Evolutionary conservation across 2,888 invertebrate species (phyloP).

Genomic region (Pheosia gnoma): DNA sequence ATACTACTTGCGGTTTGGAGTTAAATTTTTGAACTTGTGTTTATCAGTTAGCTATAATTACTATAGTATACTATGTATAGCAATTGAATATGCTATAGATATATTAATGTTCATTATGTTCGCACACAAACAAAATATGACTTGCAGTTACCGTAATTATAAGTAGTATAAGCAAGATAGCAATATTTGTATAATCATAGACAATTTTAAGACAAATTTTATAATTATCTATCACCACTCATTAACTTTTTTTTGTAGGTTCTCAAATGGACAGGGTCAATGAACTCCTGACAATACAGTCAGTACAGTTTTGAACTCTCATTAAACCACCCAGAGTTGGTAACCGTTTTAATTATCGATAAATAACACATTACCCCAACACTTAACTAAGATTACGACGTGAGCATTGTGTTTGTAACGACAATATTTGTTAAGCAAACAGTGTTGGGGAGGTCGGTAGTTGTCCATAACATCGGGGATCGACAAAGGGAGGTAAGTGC

Average conservation of each 20-base stretch:
- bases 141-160: too few relatives aligned
- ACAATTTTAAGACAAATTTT: too few relatives aligned
- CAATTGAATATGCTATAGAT: too few relatives aligned
- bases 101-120: too few relatives aligned
- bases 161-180: too few relatives aligned
- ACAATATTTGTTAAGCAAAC: constrained; percentile 76
- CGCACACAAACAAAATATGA: too few relatives aligned
- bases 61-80: too few relatives aligned
- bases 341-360: constrained; percentile 21
- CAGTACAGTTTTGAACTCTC: constrained; percentile 3
- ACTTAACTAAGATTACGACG: constrained; percentile 67
- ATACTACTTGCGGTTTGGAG: constrained; percentile 25
- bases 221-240: too few relatives aligned
- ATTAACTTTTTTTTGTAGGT: too few relatives aligned
- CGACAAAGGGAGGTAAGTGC: constrained; percentile 72
- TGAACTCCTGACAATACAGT: too few relatives aligned
- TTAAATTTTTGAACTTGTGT: constrained; percentile 3
- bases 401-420: constrained; percentile 68
- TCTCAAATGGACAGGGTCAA: too few relatives aligned
- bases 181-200: too few relatives aligned
- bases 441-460: constrained; percentile 48
- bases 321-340: neutral
- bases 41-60: neutral
- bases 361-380: constrained; percentile 55
- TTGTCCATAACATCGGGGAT: constrained; percentile 67